A percentile compares a stretch with the other conserved stretches of the same genome.
Evolutionary conservation across 2,113 vertebrate species (phyloP).

Genomic region (Ginglymostoma cirratum): DNA sequence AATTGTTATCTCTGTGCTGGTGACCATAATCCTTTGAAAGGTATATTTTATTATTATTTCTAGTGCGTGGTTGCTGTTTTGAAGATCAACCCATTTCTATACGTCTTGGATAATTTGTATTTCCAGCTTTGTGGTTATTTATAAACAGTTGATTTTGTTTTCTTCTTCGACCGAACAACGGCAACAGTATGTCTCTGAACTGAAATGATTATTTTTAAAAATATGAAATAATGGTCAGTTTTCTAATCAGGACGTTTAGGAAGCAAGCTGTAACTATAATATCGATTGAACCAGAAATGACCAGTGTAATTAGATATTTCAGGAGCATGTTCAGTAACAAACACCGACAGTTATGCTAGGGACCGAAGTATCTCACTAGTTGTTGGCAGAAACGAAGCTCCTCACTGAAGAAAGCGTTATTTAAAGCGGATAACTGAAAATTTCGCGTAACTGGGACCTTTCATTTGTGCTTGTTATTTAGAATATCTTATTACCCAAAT

Average conservation of each 20-base stretch:
- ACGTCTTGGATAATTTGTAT: neutral
- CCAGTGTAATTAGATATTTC: neutral
- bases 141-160: neutral
- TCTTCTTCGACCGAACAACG: neutral
- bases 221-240: neutral
- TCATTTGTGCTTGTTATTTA: neutral
- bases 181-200: neutral
- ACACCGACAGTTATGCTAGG: neutral
- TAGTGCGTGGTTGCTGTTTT: neutral
- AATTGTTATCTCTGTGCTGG: too few species aligned
- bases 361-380: neutral
- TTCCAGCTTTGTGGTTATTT: neutral
- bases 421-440: neutral
- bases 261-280: neutral
- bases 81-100: neutral
- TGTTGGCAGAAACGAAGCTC: neutral
- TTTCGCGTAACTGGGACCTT: neutral
- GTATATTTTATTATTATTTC: neutral
- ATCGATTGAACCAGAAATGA: too few species aligned
- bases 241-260: neutral
- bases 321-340: neutral
- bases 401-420: neutral
- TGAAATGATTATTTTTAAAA: conserved; percentile 2
- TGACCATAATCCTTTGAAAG: neutral
- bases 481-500: neutral